Evolutionary conservation across 2,888 invertebrate genomes (phyloP), one percentile per base, ranked within the genome.

Genomic region (Ophion slaviceki): DNA sequence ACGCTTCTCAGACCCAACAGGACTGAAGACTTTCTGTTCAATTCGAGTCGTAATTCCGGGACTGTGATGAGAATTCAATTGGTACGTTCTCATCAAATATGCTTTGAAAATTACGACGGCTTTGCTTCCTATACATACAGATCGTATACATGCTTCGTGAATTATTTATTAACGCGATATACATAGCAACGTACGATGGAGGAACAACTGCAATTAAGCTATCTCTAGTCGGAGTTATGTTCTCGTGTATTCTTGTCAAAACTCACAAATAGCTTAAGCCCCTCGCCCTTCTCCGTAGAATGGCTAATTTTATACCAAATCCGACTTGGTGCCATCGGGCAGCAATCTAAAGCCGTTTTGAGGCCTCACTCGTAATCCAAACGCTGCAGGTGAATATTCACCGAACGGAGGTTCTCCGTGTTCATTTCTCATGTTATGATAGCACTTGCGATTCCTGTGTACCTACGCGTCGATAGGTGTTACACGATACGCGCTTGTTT

Each of bases 261-360:
- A 24, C 24, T 45, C 14, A 14, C 45, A 17, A 53, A 10, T 70
- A 14, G 32, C 32, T 70, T 7, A 17, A 53, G 7, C 47, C 24
- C 24, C 28, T 11, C 20, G 2, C 64, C 14, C 36, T 36, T 70
- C 53, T 17, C 24, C 70, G 2, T 53, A 53, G 53, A 70, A 70
- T 70, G n/a, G 32, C 28, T 70, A 28, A 70, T 70, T 47, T 53
- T 53, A 53, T 53, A 8, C 8, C 17, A 70, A 70, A 70, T 70
- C 53, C 28, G 70, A 53, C 17, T 70, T 53, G 53, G 53, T 28
- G 47, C n/a, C 70, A 53, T 32, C 70, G 28, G 40, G 70, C 24
- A 53, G 70, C 53, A 70, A 70, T 53, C 28, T 53, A n/a, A 70
- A 70, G 53, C 70, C 70, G 32, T 53, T 70, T 53, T 10, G 53